Base-by-base conservation (phyloP, 2,113 vertebrate species). In the Sciurus niger region DNA sequence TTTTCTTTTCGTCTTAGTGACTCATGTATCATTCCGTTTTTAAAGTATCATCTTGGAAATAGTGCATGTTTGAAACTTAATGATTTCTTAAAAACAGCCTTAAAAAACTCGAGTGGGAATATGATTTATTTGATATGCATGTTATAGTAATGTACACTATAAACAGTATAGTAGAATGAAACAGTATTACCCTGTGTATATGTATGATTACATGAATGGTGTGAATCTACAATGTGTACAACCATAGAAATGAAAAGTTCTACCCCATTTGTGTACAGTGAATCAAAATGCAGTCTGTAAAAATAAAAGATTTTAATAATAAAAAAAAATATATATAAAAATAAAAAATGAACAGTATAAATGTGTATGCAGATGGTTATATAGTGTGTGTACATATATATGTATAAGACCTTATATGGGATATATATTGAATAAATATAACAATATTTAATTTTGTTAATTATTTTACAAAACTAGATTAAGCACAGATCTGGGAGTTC, bases 1-100 rank as follows among this genome's bases (percentile, higher is more conserved):
- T 82, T 88, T 89, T 80, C 28, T 94, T 85, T 94, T 88, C 63
- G 65, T 97, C 95, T 93, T 86, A 92, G 25, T 91, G 72, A 46
- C 24, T 77, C 18, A 78, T 83, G 85, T 91, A 9, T 94, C 13
- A 85, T 78, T 40, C 28, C 93, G 4, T 43, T 51, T 77, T 97
- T 92, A 85, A 96, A 78, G 22, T 89, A 34, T 10, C 9, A 2
- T 90, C 58, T 91, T 93, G 32, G 84, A 82, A 93, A 78, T 34
- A 79, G 7, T 68, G 43, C 34, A 76, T 72, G 18, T 96, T 89
- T 86, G 25, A 74, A 96, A 74, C n/a, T 67, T 92, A 84, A 43
- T 84, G 65, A 65, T 28, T 46, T 93, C 74, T 94, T 93, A n/a
- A 72, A 94, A 90, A 94, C n/a, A 53, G 8, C 7, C 4, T n/a